Conservation (phyloP, 2,888 invertebrate genomes). For the Holacanthella duospinosa region DNA sequence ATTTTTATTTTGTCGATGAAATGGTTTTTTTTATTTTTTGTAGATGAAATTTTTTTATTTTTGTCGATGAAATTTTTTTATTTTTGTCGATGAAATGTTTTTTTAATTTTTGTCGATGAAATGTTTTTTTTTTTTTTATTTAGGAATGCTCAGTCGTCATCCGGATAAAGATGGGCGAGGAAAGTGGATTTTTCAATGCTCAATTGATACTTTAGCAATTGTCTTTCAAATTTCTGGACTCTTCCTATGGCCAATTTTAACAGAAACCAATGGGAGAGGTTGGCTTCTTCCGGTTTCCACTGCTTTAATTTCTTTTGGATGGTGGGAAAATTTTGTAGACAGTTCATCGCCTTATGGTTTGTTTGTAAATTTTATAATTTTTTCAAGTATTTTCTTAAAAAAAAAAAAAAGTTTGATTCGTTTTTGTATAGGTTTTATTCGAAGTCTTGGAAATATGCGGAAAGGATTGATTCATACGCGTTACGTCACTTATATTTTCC, state of each 20-base stretch:
- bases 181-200: slow-evolving; percentile 34
- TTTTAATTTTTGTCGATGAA: background rate
- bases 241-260: slow-evolving; percentile 76
- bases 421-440: slow-evolving; percentile 21
- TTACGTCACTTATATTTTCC: slow-evolving; percentile 80
- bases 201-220: slow-evolving; percentile 65
- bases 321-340: slow-evolving; percentile 98
- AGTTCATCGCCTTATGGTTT: slow-evolving; percentile 70
- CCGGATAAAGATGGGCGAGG: slow-evolving; percentile 56
- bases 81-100: no score
- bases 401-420: background rate
- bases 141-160: slow-evolving; percentile 68
- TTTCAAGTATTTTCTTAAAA: background rate
- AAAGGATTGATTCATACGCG: slow-evolving; percentile 66
- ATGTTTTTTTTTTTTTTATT: background rate
- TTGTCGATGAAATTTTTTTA: no score
- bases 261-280: slow-evolving; percentile 52
- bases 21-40: background rate
- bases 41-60: no score
- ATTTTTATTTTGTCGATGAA: background rate
- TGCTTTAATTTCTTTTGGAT: slow-evolving; percentile 76
- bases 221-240: slow-evolving; percentile 82
- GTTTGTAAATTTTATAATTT: no score
- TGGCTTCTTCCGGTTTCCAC: slow-evolving; percentile 80
- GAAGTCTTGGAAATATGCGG: slow-evolving; percentile 61